Evolutionary conservation across 2,797 vertebrate genomes (phyloP).

Genomic region (Protonibea diacanthus): DNA sequence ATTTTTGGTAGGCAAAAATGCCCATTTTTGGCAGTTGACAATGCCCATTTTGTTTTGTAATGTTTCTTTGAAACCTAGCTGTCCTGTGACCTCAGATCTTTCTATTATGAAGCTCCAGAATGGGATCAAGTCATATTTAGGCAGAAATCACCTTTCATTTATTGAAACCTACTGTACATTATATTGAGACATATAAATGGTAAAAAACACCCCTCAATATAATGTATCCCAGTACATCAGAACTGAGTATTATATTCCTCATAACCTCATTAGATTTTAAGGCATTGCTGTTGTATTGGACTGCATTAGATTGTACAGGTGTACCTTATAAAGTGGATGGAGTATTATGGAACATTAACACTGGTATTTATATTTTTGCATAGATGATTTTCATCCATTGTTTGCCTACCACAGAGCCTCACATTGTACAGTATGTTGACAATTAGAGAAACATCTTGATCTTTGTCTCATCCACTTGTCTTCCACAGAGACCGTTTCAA

Average conservation of each 20-base stretch:
- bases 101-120: too few species aligned
- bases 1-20: too few species aligned
- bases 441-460: background rate
- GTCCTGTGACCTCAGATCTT: too few species aligned
- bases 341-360: background rate
- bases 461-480: constrained; percentile 3
- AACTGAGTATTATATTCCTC: background rate
- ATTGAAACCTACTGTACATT: too few species aligned
- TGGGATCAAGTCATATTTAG: too few species aligned
- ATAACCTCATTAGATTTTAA: background rate
- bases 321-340: background rate
- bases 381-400: background rate
- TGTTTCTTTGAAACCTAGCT: too few species aligned
- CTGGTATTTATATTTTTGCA: background rate
- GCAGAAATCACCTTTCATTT: too few species aligned
- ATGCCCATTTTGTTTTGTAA: too few species aligned
- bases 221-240: background rate
- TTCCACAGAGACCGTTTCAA: constrained; percentile 74
- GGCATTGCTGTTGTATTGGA: background rate
- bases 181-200: background rate
- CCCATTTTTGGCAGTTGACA: too few species aligned
- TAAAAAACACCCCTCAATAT: background rate
- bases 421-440: background rate
- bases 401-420: background rate
- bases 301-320: background rate